Evolutionary conservation across 2,797 vertebrate species (phyloP).

Genomic region (Glossophaga mutica): DNA sequence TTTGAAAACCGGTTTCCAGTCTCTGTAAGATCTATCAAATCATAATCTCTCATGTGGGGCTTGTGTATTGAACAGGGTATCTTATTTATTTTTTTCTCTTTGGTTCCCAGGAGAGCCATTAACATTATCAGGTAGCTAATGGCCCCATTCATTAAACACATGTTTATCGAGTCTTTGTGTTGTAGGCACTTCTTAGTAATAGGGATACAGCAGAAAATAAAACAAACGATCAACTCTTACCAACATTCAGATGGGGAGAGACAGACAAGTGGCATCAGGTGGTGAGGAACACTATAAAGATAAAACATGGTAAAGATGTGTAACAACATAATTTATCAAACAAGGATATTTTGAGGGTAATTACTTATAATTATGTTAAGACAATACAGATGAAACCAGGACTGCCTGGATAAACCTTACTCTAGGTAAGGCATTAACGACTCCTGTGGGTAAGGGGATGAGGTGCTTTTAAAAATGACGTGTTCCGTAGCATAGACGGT

Average conservation of each 20-base stretch:
- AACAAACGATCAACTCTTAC: conserved; percentile 2
- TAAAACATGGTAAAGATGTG: background rate
- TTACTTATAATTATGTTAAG: conserved; percentile 4
- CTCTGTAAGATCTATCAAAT: background rate
- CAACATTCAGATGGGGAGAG: background rate
- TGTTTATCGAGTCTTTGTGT: background rate
- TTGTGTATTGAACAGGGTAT: background rate
- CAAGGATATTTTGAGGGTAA: background rate
- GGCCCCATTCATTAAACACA: background rate
- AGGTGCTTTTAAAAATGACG: background rate
- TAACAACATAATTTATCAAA: background rate
- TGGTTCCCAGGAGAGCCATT: background rate
- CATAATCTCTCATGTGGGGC: background rate
- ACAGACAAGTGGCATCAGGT: background rate
- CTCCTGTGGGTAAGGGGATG: background rate
- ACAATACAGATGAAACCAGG: background rate
- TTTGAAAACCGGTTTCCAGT: background rate
- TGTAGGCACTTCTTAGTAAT: background rate
- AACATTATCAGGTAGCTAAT: background rate
- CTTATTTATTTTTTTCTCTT: background rate
- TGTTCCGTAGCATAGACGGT: no score
- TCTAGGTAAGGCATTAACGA: background rate
- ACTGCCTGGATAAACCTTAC: background rate
- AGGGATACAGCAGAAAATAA: background rate
- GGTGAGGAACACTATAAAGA: conserved; percentile 14